Evolutionary conservation across 2,797 vertebrate species (phyloP).

Genomic region (Gymnodraco acuticeps): DNA sequence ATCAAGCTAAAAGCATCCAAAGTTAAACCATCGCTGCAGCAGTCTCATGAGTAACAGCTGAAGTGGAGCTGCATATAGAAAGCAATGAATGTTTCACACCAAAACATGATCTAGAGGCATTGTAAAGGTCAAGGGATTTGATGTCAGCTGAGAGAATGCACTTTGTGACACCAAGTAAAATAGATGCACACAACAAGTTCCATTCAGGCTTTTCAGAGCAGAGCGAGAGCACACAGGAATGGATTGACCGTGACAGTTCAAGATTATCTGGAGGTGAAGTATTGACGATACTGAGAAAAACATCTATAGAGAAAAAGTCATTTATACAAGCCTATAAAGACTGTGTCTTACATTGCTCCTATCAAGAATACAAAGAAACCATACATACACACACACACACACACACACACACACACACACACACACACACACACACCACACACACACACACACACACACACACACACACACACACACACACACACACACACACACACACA

Average conservation of each 20-base stretch:
- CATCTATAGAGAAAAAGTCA: background rate
- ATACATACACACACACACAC: background rate
- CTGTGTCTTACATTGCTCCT: background rate
- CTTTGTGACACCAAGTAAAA: conserved; percentile 4
- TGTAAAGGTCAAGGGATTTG: conserved; percentile 19
- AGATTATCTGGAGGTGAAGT: background rate
- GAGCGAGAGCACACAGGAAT: background rate
- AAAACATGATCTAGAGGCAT: conserved; percentile 36
- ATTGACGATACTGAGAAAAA: too few species aligned
- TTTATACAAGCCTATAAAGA: background rate
- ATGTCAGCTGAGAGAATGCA: conserved; percentile 19
- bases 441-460: background rate
- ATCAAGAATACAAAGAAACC: background rate
- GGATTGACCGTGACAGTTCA: background rate
- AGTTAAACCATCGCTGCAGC: conserved; percentile 49
- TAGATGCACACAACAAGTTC: background rate
- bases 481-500: background rate
- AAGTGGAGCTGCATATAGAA: conserved; percentile 38
- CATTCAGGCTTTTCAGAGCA: background rate
- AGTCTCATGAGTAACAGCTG: conserved; percentile 52
- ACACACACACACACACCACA: background rate
- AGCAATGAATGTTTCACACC: conserved; percentile 40
- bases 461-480: background rate
- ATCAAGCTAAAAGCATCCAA: conserved; percentile 63
- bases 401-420: background rate